Conservation (phyloP, 1,140 invertebrate species). For the Hycleus phaleratus region DNA sequence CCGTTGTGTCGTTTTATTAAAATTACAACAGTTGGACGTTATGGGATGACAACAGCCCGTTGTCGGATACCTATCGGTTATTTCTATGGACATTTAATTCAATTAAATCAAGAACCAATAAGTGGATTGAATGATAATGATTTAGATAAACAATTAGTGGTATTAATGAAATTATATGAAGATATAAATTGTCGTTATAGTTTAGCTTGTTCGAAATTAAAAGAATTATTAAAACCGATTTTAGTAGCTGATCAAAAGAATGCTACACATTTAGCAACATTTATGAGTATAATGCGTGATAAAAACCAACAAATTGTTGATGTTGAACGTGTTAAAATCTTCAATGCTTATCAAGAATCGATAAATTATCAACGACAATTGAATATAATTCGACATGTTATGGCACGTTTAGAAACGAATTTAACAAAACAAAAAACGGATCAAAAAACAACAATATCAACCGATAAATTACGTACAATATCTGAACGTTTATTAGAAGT, state of each 20-base stretch:
- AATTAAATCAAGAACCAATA: constrained; percentile 40
- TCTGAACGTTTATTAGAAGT: constrained; percentile 74
- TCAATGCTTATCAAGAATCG: constrained; percentile 75
- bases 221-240: constrained; percentile 65
- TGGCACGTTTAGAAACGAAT: constrained; percentile 53
- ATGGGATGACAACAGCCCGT: constrained; percentile 81
- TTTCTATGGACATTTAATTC: constrained; percentile 83
- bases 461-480: constrained; percentile 71
- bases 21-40: constrained; percentile 81
- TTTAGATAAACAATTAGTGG: constrained; percentile 36
- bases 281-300: constrained; percentile 55
- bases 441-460: constrained; percentile 50
- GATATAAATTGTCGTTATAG: constrained; percentile 79
- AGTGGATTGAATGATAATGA: constrained; percentile 21
- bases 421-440: constrained; percentile 16
- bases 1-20: constrained; percentile 83
- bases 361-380: constrained; percentile 72
- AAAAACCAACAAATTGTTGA: constrained; percentile 50
- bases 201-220: constrained; percentile 72
- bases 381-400: constrained; percentile 66
- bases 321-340: constrained; percentile 58
- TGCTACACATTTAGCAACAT: constrained; percentile 71
- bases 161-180: constrained; percentile 50
- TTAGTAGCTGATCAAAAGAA: constrained; percentile 68
- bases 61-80: constrained; percentile 86